Evolutionary conservation across 1,140 invertebrate species (phyloP), one percentile per base, ranked within the genome.

Genomic region (Colletes gigas): DNA sequence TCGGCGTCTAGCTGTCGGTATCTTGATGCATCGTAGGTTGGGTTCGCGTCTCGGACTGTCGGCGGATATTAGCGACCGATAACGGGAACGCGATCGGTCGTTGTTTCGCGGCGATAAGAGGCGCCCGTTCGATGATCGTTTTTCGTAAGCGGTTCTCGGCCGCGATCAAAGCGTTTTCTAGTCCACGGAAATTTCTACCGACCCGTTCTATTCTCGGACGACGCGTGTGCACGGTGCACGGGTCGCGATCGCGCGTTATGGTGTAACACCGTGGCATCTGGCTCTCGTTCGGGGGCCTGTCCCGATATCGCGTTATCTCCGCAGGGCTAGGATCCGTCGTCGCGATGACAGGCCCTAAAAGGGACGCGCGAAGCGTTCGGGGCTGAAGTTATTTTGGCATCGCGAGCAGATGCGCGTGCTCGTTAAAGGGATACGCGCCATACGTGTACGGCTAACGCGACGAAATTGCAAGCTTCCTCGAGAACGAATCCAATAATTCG

Each of bases 391-490:
- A 54, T 72, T 78, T 72, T 17, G 30, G 30, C 21, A 54, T 8
- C 65, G 55, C 4, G 17, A 47, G 59, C 60, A 39, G 47, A 65
- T 65, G 62, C 72, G 60, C 14, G 72, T 41, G 73, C 19, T 55
- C 69, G 88, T 89, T 88, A 88, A 91, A 5, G 44, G 44, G 44
- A 47, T 47, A 47, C 44, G 30, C 44, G 3, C 44, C 44, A 47
- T 9, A 47, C 6, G 0, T 8, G 44, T 47, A 9, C 6, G 44
- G 44, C 44, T 47, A 47, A 6, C 6, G 44, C 44, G 30, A 30
- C 30, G 30, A 30, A 30, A 30, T 30, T 30, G 30, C 30, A 30
- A 30, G 30, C 30, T 30, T 30, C 30, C 30, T 30, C 30, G 30
- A 30, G 30, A 30, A 30, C 30, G 30, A 30, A 30, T 30, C 30